Base-by-base conservation (phyloP, 2,797 vertebrate genomes). In the Acrossocheilus fasciatus region DNA sequence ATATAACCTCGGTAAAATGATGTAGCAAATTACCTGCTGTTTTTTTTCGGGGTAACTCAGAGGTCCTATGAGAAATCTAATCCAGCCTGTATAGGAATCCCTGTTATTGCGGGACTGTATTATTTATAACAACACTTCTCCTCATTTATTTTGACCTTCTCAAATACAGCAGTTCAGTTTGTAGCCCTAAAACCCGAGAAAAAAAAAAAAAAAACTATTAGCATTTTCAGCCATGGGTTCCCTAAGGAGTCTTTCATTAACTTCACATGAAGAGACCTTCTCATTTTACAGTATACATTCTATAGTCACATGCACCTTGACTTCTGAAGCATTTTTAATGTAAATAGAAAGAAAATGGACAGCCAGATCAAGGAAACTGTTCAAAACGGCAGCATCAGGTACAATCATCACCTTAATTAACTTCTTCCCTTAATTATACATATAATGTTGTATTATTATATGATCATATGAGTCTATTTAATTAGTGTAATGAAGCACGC, bases 81-180 rank as follows among this genome's bases (percentile, higher is more conserved):
- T 79, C 36, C 23, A 79, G 54, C 15, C 76, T n/a, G n/a, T 62
- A n/a, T 15, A 84, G 26, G 14, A 62, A 50, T 39, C 11, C 14
- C 4, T 34, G 39, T 74, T 39, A 74, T 62, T 74, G 54, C 2
- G 18, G 30, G 50, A 36, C 23, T 50, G 26, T 18, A 12, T 30
- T 30, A 43, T 62, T 59, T 41, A 57, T 39, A n/a, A 17, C 26
- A 75, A 59, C 0, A 2, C 20, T 50, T 39, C 52, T 72, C 75
- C 52, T 72, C 75, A 59, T 78, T 78, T 78, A 64, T 66, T 84
- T 66, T 84, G 43, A 39, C 20, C 66, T 68, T 68, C 17, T 68
- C 66, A 68, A 68, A 68, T 36, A 68, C 3, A 68, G 34, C 7
- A 39, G 66, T 9, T 68, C 34, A 9, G 17, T 36, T 68, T 68